phyloP scores from a whole-genome alignment of 2,113 vertebrate species.

The Podiceps cristatus region DNA sequence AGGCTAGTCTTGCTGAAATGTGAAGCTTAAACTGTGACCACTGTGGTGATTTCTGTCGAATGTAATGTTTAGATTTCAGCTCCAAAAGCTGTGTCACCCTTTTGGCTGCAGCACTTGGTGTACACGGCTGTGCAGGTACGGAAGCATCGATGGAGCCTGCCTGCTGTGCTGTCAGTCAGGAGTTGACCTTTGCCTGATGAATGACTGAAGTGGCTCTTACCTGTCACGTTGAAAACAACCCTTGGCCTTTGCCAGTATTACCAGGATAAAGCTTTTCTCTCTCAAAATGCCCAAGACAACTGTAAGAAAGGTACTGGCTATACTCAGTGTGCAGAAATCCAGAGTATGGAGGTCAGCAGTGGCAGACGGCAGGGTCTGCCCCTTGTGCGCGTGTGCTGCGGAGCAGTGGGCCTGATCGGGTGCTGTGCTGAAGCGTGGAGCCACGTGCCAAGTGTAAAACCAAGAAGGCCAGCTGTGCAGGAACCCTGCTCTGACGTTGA shows the following conservation, averaged over 20 bases:
- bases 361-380: fast-evolving
- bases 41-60: background rate
- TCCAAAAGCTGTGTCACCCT: background rate
- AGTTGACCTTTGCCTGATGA: slow-evolving; percentile 51
- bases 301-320: background rate
- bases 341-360: background rate
- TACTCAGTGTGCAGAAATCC: background rate
- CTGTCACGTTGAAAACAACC: background rate
- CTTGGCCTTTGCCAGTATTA: slow-evolving; percentile 5
- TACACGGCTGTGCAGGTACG: background rate
- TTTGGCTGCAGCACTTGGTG: background rate
- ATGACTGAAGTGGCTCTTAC: background rate
- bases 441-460: background rate
- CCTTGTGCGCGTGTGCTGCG: fast-evolving
- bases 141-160: fast-evolving
- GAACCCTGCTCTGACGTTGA: background rate
- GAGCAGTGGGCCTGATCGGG: fast-evolving
- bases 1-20: background rate
- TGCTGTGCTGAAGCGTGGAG: background rate
- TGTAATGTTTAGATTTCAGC: background rate
- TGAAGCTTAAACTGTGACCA: background rate
- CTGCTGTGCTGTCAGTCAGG: background rate
- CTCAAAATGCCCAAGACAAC: background rate
- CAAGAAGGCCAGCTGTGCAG: background rate
- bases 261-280: background rate